These are phyloP conservation scores for Nomada lathburiana DNA, from an alignment of 2,888 invertebrate genomes.

Conservation along the genomic window DNA sequence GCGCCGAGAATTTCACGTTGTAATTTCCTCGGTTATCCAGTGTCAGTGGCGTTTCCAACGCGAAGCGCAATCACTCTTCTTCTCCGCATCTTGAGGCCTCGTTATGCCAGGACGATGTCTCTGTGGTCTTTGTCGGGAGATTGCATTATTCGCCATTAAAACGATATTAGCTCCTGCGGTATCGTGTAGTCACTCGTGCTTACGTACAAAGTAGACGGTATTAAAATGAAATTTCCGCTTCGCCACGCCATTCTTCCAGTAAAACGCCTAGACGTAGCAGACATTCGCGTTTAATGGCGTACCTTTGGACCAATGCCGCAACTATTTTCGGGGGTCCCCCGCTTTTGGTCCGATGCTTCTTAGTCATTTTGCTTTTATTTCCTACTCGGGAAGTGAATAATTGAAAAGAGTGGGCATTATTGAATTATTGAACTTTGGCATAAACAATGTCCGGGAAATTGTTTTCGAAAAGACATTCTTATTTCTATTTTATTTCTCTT, in stretches of 20 bases:
- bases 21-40: constrained; percentile 4
- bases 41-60: constrained; percentile 6
- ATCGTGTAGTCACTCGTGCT: constrained; percentile 20
- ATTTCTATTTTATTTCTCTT: too few relatives aligned
- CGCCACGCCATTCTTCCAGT: constrained; percentile 7
- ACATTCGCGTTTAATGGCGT: not conserved
- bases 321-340: not conserved
- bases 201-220: constrained; percentile 32
- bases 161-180: constrained; percentile 58
- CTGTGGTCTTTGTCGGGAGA: constrained; percentile 59
- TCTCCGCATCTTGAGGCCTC: constrained; percentile 46
- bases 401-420: too few relatives aligned
- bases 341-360: not conserved
- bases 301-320: not conserved
- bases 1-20: not conserved
- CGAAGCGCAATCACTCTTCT: constrained; percentile 27
- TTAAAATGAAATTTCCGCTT: constrained; percentile 33
- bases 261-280: not conserved
- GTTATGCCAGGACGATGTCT: constrained; percentile 56
- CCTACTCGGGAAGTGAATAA: too few relatives aligned
- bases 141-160: constrained; percentile 68
- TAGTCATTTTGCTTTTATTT: too few relatives aligned
- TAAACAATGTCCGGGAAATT: too few relatives aligned
- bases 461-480: too few relatives aligned
- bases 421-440: too few relatives aligned